Base-by-base conservation (phyloP, 1,140 invertebrate species). In the Bombus sibiricus region DNA sequence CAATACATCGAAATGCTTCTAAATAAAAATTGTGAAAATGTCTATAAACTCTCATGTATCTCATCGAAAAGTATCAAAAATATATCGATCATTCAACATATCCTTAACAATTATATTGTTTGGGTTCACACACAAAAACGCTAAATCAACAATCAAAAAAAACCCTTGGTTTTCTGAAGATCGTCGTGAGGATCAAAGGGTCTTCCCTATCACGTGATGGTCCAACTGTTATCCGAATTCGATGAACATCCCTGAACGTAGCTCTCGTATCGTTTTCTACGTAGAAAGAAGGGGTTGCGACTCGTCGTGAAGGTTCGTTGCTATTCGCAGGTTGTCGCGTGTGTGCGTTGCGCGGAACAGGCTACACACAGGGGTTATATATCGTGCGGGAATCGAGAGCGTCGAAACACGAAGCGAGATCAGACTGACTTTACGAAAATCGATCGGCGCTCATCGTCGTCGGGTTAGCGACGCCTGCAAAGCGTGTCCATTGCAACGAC, bases 341-440 rank as follows among this genome's bases (percentile, higher is more conserved):
- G 66, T 81, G 57, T 80, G 68, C 57, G 81, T 85, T 64, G 82
- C 80, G 66, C 34, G 25, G 81, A 75, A 78, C 88, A 78, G 73
- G 57, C 77, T 37, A 73, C 62, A 66, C 57, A 37, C 34, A 74
- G 43, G 66, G 78, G 68, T 59, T 87, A 89, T 91, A 87, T 79
- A 84, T 89, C 80, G 89, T 80, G 80, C 78, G 64, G 85, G 81
- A 83, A 91, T 90, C 89, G 89, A 88, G 90, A 91, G 85, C 86
- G 89, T 88, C 87, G 89, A 88, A 88, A 90, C 87, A 86, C 89
- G 87, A 91, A 80, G 83, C 79, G 86, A 86, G 84, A 91, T 88
- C 89, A 87, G 86, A 91, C 89, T 89, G 86, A 88, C 86, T 90
- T 77, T 64, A 78, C 78, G 86, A 90, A 88, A 90, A 90, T 90